phyloP scores from a whole-genome alignment of 2,797 vertebrate species.

The Pantherophis vulpinus region DNA sequence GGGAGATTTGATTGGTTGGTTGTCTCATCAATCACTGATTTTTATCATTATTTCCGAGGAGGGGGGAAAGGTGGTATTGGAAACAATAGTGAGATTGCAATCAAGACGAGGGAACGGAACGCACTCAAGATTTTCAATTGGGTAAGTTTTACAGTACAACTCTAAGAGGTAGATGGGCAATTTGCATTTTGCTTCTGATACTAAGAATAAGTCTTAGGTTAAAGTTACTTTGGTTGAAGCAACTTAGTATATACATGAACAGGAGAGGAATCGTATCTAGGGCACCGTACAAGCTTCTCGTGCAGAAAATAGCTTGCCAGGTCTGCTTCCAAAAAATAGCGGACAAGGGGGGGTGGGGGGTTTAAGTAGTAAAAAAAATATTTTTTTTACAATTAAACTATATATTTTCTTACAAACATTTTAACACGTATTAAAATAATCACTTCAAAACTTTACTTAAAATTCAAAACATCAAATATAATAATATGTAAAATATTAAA shows the following conservation, averaged over 20 bases:
- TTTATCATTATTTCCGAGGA: background rate
- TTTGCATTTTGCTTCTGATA: background rate
- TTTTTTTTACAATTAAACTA: no score
- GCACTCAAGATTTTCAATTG: background rate
- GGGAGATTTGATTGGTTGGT: background rate
- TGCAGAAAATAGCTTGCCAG: background rate
- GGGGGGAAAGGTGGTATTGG: background rate
- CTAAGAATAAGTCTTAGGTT: background rate
- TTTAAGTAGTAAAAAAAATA: no score
- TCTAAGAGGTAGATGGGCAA: background rate
- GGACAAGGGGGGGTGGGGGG: fast-evolving
- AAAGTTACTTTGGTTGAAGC: background rate
- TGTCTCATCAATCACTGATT: background rate
- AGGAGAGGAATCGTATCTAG: background rate
- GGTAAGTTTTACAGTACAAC: background rate
- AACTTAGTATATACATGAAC: background rate
- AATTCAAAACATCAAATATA: no score
- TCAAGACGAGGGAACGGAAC: no score
- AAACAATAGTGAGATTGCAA: background rate
- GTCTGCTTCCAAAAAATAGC: no score
- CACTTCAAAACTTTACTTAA: no score
- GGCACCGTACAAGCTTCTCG: background rate
- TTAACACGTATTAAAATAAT: no score
- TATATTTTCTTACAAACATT: no score
- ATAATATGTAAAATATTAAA: no score